These are phyloP conservation scores for Glossophaga mutica DNA, from an alignment of 2,797 vertebrate genomes.

Conservation along the genomic window DNA sequence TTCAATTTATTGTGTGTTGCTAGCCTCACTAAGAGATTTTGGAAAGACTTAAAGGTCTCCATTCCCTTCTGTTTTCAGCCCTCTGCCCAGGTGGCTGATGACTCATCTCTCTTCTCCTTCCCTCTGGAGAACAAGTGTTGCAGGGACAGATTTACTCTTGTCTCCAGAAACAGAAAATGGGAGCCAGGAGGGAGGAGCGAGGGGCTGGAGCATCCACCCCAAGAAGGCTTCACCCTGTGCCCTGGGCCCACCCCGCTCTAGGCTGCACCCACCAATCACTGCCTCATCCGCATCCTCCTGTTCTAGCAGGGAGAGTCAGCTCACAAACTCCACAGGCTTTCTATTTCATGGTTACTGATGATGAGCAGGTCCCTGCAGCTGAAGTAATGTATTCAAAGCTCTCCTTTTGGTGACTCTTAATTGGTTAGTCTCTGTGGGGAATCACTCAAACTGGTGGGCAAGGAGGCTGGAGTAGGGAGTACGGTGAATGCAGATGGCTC, in stretches of 20 bases:
- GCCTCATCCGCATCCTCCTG: neutral
- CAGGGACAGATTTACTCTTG: neutral
- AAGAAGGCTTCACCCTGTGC: neutral
- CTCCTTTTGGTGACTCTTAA: slow-evolving; percentile 43
- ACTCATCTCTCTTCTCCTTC: neutral
- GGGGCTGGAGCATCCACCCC: neutral
- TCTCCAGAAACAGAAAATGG: neutral
- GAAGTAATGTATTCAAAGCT: neutral
- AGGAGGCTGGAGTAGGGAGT: neutral
- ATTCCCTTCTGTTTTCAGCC: neutral
- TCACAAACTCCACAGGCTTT: neutral
- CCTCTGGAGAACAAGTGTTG: neutral
- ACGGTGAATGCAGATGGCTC: neutral
- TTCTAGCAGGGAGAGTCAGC: neutral
- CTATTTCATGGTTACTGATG: neutral
- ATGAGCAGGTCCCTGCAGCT: neutral
- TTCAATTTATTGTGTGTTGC: neutral
- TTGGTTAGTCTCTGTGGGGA: slow-evolving; percentile 36
- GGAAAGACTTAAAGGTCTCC: neutral
- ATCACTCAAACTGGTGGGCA: neutral
- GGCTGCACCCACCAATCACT: neutral
- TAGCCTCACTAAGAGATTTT: neutral
- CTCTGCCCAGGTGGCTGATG: neutral
- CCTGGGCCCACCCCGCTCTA: neutral
- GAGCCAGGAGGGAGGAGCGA: neutral